phyloP scores from a whole-genome alignment of 2,113 vertebrate genomes.

The Rhadina sibilatrix region DNA sequence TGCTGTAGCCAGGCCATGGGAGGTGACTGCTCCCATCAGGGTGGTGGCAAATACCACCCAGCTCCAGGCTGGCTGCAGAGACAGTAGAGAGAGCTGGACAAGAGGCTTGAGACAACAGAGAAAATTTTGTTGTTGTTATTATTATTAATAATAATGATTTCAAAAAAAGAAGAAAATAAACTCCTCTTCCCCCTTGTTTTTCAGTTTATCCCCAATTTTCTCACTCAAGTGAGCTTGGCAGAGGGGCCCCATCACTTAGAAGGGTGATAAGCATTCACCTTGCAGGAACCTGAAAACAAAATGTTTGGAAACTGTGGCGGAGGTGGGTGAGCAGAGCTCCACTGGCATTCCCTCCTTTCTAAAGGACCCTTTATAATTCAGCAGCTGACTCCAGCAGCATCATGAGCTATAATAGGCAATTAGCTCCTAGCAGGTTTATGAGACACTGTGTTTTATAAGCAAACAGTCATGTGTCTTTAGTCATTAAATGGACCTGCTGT shows the following conservation, averaged over 20 bases:
- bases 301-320: fast-evolving
- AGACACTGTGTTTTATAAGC: constrained; percentile 15
- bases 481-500: constrained; percentile 18
- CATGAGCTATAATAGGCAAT: constrained; percentile 49
- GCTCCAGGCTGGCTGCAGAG: not conserved
- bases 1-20: not conserved
- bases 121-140: not conserved
- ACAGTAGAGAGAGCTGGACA: not conserved
- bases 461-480: constrained; percentile 49
- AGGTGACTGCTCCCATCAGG: fast-evolving
- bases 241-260: not conserved
- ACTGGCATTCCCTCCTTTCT: not conserved
- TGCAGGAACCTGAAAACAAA: not conserved
- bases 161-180: not conserved
- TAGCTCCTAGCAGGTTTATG: constrained; percentile 54
- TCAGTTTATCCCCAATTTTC: not conserved
- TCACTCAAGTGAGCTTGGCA: not conserved
- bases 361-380: constrained; percentile 6
- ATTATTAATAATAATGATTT: not conserved
- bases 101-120: not conserved
- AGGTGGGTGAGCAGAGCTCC: fast-evolving
- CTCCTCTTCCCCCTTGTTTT: not conserved
- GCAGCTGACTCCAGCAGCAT: not conserved
- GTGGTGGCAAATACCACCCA: not conserved
- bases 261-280: not conserved